These are phyloP conservation scores for Sebastes itinus DNA, from an alignment of 2,797 vertebrate species.

Conservation along the genomic window DNA sequence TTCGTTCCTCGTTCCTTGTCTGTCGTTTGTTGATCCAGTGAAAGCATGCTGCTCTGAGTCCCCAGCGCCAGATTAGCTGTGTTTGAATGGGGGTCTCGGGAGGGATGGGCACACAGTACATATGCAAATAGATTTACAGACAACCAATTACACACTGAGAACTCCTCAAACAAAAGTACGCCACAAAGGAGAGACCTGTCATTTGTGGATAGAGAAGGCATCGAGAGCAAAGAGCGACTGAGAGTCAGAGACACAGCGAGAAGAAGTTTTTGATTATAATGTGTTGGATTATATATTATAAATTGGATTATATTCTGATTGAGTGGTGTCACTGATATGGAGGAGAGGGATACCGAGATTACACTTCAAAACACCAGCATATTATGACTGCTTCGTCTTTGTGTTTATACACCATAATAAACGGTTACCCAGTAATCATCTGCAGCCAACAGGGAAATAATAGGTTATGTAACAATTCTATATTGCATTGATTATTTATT, in stretches of 20 bases:
- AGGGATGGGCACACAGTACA: constrained; percentile 47
- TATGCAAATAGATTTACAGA: constrained; percentile 72
- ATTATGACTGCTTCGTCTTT: constrained; percentile 8
- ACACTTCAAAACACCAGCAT: neutral
- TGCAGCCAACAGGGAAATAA: constrained; percentile 46
- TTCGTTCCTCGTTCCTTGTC: constrained; percentile 12
- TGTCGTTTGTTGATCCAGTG: constrained; percentile 42
- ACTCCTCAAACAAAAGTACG: constrained; percentile 50
- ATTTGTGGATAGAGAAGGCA: constrained; percentile 1
- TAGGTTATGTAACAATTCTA: constrained; percentile 50
- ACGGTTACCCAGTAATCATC: constrained; percentile 42
- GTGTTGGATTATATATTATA: neutral
- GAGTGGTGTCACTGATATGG: neutral
- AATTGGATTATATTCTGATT: neutral
- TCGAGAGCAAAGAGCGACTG: neutral
- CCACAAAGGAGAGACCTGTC: constrained; percentile 31
- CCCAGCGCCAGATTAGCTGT: constrained; percentile 55
- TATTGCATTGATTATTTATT: constrained; percentile 56
- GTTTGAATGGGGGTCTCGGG: constrained; percentile 64
- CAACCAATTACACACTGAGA: constrained; percentile 67
- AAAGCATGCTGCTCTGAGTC: constrained; percentile 38
- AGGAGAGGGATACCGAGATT: neutral
- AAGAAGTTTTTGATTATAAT: constrained; percentile 6
- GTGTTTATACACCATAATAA: constrained; percentile 13
- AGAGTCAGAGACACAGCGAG: neutral